Conservation (phyloP, 2,113 vertebrate genomes). For the Vimba vimba region DNA sequence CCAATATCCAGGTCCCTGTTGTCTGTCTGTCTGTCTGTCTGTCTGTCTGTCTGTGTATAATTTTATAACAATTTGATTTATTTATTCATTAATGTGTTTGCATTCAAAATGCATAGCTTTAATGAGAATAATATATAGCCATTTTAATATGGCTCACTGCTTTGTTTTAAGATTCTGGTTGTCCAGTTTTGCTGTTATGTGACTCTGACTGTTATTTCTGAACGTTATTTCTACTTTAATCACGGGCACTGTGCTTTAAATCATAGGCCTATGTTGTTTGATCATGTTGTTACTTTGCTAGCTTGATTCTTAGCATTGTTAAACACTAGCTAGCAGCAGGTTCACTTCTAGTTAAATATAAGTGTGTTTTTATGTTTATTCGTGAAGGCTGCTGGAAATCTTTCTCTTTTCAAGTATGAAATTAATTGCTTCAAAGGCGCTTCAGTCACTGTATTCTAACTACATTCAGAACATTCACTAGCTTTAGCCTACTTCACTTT, state of each 20-base stretch:
- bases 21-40: background rate
- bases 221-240: background rate
- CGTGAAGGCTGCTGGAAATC: background rate
- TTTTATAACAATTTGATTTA: background rate
- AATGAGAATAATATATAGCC: background rate
- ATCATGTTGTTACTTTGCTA: background rate
- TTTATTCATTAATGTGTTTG: background rate
- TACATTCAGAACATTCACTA: background rate
- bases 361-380: background rate
- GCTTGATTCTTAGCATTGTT: background rate
- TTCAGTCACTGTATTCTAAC: background rate
- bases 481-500: background rate
- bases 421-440: background rate
- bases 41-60: background rate
- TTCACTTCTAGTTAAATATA: background rate
- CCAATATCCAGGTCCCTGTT: no score
- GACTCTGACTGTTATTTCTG: background rate
- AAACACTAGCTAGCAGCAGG: background rate
- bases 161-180: background rate
- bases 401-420: background rate
- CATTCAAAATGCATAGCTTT: background rate
- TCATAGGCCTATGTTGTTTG: background rate
- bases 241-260: background rate
- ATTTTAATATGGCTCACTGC: background rate
- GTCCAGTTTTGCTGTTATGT: background rate